These are phyloP conservation scores for Macrosoma leucophasiata DNA, from an alignment of 2,888 invertebrate species.

Conservation along the genomic window DNA sequence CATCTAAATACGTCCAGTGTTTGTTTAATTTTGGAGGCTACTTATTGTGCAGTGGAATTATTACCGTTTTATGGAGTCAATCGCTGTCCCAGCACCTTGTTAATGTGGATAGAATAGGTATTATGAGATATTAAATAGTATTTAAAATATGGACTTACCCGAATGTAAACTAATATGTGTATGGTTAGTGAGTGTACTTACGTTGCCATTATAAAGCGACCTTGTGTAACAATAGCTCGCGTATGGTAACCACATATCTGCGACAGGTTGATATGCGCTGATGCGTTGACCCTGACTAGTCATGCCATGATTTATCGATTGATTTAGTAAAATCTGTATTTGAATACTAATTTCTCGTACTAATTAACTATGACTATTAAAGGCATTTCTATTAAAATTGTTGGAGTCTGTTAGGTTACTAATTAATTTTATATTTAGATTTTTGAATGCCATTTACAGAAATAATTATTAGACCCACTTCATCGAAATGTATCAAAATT, in stretches of 20 bases:
- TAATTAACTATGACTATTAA: too few species aligned
- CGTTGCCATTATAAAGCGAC: constrained; percentile 47
- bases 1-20: constrained; percentile 38
- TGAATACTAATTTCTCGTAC: too few species aligned
- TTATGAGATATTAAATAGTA: constrained; percentile 37
- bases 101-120: constrained; percentile 40
- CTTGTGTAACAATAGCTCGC: constrained; percentile 50
- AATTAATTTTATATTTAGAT: too few species aligned
- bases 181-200: constrained; percentile 47
- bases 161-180: constrained; percentile 47
- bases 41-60: constrained; percentile 43
- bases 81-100: constrained; percentile 59
- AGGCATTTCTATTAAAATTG: too few species aligned
- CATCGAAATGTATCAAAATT: too few species aligned
- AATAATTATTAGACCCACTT: too few species aligned
- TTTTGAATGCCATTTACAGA: too few species aligned
- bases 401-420: too few species aligned
- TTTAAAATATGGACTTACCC: constrained; percentile 56
- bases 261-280: constrained; percentile 31
- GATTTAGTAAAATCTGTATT: too few species aligned
- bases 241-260: constrained; percentile 28
- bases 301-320: too few species aligned
- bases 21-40: constrained; percentile 69
- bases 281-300: constrained; percentile 43
- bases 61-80: constrained; percentile 51